Evolutionary conservation across 1,140 invertebrate genomes (phyloP), one percentile per base, ranked within the genome.

Genomic region (Caenorhabditis briggsae): DNA sequence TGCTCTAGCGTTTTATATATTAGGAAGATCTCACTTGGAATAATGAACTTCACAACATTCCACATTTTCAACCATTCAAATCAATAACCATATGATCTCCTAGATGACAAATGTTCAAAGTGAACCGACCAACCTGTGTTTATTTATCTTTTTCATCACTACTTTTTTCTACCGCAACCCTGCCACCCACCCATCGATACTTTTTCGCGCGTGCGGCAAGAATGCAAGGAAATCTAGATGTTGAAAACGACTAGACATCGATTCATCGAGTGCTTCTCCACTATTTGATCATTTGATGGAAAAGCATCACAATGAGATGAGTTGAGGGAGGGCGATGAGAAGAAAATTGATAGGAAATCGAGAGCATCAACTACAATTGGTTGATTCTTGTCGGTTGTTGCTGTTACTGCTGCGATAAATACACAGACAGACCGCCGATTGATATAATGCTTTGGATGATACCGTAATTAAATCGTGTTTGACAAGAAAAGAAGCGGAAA

Each of bases 201-300:
- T 65, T 23, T 65, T 65, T 65, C 61, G 12, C 61, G 61, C 61
- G 61, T 25, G 7, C 23, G n/a, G 8, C 61, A 33, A 65, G 61
- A 65, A 33, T 33, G 12, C 20, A 25, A 65, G 5, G 11, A 20
- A 5, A 65, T 8, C 61, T 65, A 65, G 25, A 65, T 33, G 41
- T 33, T 12, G 16, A 53, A 65, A 14, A 12, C 11, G 9, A 12
- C 61, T 59, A 12, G n/a, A 65, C 61, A 65, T n/a, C 33, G 25
- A 8, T 11, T 12, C 33, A 53, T 65, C 16, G 33, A 65, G 61
- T 65, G 61, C 61, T 65, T 65, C 33, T 20, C 61, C 61, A 65
- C 61, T 65, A 65, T 65, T 65, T 65, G 61, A 65, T 65, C 61
- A 65, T 65, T 65, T 41, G 61, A 59, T 59, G 58, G 58, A 59